A percentile compares a stretch with the other conserved stretches of the same genome.
phyloP scores from a whole-genome alignment of 2,888 invertebrate genomes.

The Orthonevra nobilis region DNA sequence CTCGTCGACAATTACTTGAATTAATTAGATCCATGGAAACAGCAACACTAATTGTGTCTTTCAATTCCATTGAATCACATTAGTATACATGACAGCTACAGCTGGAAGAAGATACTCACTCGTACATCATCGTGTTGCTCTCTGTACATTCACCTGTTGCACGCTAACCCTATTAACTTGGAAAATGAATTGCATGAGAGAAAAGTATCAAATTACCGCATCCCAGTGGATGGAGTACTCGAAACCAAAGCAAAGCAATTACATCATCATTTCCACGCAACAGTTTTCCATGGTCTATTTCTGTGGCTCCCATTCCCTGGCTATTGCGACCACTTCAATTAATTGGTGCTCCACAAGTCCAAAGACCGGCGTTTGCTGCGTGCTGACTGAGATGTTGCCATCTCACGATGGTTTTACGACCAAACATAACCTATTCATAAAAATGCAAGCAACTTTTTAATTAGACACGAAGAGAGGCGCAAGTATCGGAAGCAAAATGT shows the following conservation, averaged over 20 bases:
- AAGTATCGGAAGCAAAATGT: conserved; percentile 19
- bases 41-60: conserved; percentile 28
- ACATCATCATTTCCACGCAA: conserved; percentile 64
- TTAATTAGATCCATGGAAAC: conserved; percentile 24
- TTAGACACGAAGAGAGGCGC: conserved; percentile 28
- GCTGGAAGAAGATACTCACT: not conserved
- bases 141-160: conserved; percentile 64
- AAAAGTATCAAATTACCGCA: conserved; percentile 61
- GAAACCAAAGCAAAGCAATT: conserved; percentile 21
- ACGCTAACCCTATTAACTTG: conserved; percentile 59
- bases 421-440: conserved; percentile 56
- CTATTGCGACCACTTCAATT: conserved; percentile 26
- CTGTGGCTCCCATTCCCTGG: not conserved
- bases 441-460: conserved; percentile 57
- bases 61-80: conserved; percentile 36
- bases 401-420: conserved; percentile 39
- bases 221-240: conserved; percentile 10
- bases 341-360: conserved; percentile 45
- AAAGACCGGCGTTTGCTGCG: not conserved
- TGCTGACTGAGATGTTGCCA: not conserved
- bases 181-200: conserved; percentile 62
- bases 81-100: not conserved
- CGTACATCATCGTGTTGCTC: not conserved
- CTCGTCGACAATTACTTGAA: too few species aligned
- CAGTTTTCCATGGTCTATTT: conserved; percentile 22